Evolutionary conservation across 2,113 vertebrate species (phyloP).

Genomic region (Cheilinus undulatus): DNA sequence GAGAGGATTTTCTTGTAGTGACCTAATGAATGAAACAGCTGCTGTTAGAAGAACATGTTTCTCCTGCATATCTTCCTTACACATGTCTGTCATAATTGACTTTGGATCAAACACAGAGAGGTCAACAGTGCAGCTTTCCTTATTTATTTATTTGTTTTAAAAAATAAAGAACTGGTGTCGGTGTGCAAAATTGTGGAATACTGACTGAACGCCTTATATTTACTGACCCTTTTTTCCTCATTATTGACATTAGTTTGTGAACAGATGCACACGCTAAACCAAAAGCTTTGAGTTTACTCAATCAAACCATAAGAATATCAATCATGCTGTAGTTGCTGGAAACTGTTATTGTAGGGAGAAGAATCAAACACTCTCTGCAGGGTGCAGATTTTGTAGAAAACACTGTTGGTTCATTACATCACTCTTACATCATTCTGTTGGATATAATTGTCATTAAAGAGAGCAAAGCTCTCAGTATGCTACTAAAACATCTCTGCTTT

Average conservation of each 20-base stretch:
- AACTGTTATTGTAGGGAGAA: not conserved
- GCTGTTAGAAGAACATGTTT: slow-evolving; percentile 25
- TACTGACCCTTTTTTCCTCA: slow-evolving; percentile 41
- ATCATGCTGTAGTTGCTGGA: slow-evolving; percentile 22
- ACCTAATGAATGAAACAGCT: slow-evolving; percentile 26
- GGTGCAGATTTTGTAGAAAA: not conserved
- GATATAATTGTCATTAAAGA: slow-evolving; percentile 41
- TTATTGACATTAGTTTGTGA: slow-evolving; percentile 44
- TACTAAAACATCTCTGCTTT: slow-evolving; percentile 32
- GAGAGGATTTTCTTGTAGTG: slow-evolving; percentile 21
- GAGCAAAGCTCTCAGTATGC: slow-evolving; percentile 25
- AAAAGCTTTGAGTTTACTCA: slow-evolving; percentile 11
- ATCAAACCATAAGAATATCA: slow-evolving; percentile 11
- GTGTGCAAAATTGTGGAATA: slow-evolving; percentile 15
- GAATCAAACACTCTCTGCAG: slow-evolving; percentile 23
- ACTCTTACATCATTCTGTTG: slow-evolving; percentile 30
- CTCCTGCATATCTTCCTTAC: slow-evolving; percentile 20
- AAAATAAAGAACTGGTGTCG: slow-evolving; percentile 14
- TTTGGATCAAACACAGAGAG: not conserved
- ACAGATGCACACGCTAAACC: slow-evolving; percentile 14
- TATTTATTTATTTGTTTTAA: too few species aligned
- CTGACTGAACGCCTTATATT: slow-evolving; percentile 19
- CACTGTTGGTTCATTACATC: slow-evolving; percentile 16
- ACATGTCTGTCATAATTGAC: slow-evolving; percentile 25
- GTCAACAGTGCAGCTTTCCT: too few species aligned